Percentiles rank a stretch among this genome's conserved stretches.
Evolutionary conservation across 2,113 vertebrate genomes (phyloP).

Genomic region (Litocranius walleri): DNA sequence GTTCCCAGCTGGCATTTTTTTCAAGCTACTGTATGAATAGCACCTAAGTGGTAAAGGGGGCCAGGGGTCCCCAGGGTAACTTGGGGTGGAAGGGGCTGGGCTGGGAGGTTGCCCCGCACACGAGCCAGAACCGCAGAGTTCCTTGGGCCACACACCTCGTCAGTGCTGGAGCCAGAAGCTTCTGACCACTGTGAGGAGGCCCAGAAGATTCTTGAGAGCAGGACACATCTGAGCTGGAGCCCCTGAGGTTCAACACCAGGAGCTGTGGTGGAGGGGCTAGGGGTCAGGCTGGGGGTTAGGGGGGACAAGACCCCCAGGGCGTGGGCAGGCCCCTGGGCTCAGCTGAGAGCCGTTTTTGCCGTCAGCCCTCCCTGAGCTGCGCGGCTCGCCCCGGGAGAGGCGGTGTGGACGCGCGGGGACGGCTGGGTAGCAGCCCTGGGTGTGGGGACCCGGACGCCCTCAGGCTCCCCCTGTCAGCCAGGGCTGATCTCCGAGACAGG

Average conservation of each 20-base stretch:
- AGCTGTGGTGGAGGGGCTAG: background rate
- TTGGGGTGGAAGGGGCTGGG: background rate
- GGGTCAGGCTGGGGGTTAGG: too few species aligned
- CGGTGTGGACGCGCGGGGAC: fast-evolving
- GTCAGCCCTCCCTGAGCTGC: background rate
- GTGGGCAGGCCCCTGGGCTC: background rate
- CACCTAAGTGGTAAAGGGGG: background rate
- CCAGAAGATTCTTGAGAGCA: background rate
- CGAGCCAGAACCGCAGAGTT: background rate
- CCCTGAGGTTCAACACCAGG: background rate
- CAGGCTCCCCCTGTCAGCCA: background rate
- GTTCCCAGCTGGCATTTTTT: background rate
- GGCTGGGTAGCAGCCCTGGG: too few species aligned
- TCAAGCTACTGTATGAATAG: background rate
- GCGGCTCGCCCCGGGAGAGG: background rate
- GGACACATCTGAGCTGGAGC: background rate
- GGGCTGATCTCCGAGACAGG: background rate
- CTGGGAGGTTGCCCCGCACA: fast-evolving
- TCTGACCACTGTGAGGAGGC: background rate
- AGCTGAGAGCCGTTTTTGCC: background rate
- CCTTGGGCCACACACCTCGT: background rate
- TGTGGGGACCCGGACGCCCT: too few species aligned
- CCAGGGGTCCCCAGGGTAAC: fast-evolving
- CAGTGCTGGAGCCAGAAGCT: background rate
- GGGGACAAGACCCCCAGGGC: background rate